Percentiles rank a stretch among this genome's conserved stretches.
These are phyloP conservation scores for Neopipo cinnamomea DNA, from an alignment of 2,113 vertebrate genomes.

Conservation along the genomic window DNA sequence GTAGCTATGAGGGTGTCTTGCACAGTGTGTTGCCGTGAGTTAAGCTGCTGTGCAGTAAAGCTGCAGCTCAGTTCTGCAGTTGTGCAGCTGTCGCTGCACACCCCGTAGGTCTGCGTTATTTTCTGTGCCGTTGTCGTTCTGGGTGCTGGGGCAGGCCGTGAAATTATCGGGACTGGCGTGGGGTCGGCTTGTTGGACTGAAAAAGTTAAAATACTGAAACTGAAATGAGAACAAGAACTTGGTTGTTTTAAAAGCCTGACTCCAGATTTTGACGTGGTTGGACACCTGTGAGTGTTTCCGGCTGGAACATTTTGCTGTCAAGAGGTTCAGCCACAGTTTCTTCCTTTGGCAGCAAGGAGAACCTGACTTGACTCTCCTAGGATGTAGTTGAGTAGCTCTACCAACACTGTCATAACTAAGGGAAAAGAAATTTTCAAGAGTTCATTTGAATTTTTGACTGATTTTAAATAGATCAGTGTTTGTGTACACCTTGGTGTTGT, in stretches of 20 bases:
- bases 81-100: neutral
- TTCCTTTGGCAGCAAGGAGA: neutral
- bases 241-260: neutral
- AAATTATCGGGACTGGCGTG: neutral
- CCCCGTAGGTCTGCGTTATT: neutral
- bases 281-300: neutral
- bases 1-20: neutral
- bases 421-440: neutral
- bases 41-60: neutral
- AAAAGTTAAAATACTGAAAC: neutral
- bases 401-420: neutral
- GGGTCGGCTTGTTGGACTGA: neutral
- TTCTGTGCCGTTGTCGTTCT: neutral
- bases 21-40: neutral
- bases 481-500: neutral
- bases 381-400: neutral
- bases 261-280: neutral
- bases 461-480: neutral
- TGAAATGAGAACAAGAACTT: neutral
- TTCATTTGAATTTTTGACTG: slow-evolving; percentile 8
- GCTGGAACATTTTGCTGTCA: neutral
- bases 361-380: neutral
- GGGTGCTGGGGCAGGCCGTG: accelerated
- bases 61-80: neutral
- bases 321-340: neutral